phyloP scores from a whole-genome alignment of 1,140 invertebrate genomes.

The Saxidomus purpurata region DNA sequence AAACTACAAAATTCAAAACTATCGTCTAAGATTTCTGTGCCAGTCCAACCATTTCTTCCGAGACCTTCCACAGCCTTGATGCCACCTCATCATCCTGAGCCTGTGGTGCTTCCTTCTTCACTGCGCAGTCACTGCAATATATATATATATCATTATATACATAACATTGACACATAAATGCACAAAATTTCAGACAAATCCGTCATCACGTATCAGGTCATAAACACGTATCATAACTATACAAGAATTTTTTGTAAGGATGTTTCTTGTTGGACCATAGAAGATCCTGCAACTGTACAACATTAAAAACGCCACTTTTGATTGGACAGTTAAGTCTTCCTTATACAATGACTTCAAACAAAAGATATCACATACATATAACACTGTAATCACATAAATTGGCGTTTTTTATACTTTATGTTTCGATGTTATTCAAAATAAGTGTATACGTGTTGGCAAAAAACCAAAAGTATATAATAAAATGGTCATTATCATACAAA shows the following conservation, averaged over 20 bases:
- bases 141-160: not conserved
- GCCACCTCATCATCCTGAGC: slow-evolving; percentile 60
- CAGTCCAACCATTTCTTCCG: slow-evolving; percentile 59
- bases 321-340: no score
- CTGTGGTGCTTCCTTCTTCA: slow-evolving; percentile 31
- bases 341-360: no score
- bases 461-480: no score
- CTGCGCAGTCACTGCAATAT: slow-evolving; percentile 57
- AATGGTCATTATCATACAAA: no score
- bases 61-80: slow-evolving; percentile 48
- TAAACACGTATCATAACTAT: not conserved
- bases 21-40: not conserved
- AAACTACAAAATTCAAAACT: no score
- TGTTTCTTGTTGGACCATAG: not conserved
- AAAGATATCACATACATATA: no score
- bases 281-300: no score
- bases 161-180: not conserved
- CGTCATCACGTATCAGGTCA: not conserved
- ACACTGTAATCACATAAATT: no score
- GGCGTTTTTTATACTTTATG: no score
- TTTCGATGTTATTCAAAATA: no score
- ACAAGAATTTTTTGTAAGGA: not conserved
- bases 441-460: no score
- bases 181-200: not conserved
- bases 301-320: no score